These are phyloP conservation scores for Zapus hudsonius DNA, from an alignment of 2,113 vertebrate genomes.

Conservation along the genomic window DNA sequence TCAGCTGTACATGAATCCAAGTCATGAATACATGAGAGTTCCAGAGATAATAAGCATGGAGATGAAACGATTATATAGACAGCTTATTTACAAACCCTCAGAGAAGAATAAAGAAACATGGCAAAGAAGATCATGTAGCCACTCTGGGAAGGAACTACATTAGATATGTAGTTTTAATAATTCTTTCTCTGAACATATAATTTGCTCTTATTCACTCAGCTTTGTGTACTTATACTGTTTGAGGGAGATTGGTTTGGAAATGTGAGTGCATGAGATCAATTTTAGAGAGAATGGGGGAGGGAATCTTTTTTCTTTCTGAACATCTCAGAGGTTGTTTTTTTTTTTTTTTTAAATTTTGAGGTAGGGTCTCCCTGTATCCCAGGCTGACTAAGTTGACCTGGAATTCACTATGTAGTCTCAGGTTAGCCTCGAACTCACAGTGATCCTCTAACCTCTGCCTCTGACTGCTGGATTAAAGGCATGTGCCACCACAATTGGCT, in stretches of 20 bases:
- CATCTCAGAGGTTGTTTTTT: no score
- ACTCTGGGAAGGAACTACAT: neutral
- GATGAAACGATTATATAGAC: neutral
- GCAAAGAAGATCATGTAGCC: neutral
- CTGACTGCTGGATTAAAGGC: no score
- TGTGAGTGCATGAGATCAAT: neutral
- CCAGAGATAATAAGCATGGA: neutral
- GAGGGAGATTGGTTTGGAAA: neutral
- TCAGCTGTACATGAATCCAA: neutral
- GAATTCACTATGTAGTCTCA: no score
- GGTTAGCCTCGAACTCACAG: no score
- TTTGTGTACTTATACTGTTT: neutral
- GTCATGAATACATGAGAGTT: neutral
- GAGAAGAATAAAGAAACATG: constrained; percentile 26
- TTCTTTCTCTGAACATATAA: constrained; percentile 18
- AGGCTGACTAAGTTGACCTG: no score
- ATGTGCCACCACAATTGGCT: no score
- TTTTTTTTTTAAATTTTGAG: no score
- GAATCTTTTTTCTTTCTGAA: constrained; percentile 13
- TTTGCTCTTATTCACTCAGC: neutral
- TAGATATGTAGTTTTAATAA: neutral
- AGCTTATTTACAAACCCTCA: neutral
- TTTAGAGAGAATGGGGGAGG: neutral
- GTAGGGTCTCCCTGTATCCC: no score
- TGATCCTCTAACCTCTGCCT: no score